Conservation (phyloP, 2,888 invertebrate species). For the Colletes collaris region DNA sequence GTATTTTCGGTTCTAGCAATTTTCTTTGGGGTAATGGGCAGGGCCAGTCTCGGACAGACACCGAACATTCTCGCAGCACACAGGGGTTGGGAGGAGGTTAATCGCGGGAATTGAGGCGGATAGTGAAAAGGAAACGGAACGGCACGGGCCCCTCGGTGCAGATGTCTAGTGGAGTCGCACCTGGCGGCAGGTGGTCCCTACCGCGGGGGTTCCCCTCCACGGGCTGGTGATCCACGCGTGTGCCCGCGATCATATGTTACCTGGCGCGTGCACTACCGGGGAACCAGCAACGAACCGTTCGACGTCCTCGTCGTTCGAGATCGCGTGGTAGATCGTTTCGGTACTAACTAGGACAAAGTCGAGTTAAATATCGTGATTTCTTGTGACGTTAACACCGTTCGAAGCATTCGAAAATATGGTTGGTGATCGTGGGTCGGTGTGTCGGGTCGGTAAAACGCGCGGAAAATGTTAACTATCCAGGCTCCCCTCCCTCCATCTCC, state of each 20-base stretch:
- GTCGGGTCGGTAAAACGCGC: too few species aligned
- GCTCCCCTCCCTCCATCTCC: too few species aligned
- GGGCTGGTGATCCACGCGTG: conserved; percentile 38
- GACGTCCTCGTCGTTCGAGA: too few species aligned
- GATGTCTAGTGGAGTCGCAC: conserved; percentile 76
- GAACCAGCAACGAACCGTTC: conserved; percentile 70
- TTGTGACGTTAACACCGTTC: too few species aligned
- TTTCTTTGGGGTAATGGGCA: not conserved
- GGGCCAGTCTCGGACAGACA: conserved; percentile 17
- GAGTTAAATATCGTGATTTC: too few species aligned
- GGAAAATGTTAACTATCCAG: too few species aligned
- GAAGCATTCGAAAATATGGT: too few species aligned
- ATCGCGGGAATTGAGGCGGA: conserved; percentile 36
- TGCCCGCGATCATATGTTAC: conserved; percentile 73
- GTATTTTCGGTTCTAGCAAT: too few species aligned
- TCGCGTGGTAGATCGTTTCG: too few species aligned
- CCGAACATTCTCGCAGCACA: conserved; percentile 4
- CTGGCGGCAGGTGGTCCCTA: conserved; percentile 74
- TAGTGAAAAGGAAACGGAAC: conserved; percentile 73
- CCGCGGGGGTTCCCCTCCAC: conserved; percentile 69
- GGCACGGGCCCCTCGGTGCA: conserved; percentile 75
- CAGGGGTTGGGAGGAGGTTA: conserved; percentile 10
- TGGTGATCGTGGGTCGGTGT: too few species aligned
- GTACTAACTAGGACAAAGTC: too few species aligned
- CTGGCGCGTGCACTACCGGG: conserved; percentile 41